Evolutionary conservation across 2,113 vertebrate species (phyloP), one percentile per base, ranked within the genome.

Genomic region (Trematomus loennbergii): DNA sequence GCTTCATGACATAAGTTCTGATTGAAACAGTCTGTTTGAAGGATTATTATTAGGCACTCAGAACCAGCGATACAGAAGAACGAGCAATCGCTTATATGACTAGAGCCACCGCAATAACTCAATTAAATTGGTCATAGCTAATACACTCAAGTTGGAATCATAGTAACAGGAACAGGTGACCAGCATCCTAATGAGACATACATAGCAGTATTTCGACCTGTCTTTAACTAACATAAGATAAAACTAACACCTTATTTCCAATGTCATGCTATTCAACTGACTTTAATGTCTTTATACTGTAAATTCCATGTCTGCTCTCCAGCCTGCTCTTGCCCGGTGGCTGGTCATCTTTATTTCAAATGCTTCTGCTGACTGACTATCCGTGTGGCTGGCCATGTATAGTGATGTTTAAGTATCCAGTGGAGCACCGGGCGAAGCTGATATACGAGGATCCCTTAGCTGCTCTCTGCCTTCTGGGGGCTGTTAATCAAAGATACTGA

Each of bases 401-500:
- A 66, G 75, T 78, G 75, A 83, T 82, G 82, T 79, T 74, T 87
- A 66, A 81, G 78, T 73, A 68, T 83, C 64, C 36, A 33, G 71
- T 79, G 71, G 61, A 83, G 75, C 8, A 1, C 18, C 69, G 55
- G 55, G 43, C n/a, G 73, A 46, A 67, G 57, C 74, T 82, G 83
- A 88, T 89, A 79, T 84, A 87, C 7, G 62, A 72, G 61, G 40
- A 69, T 68, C 64, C 71, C 72, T 88, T 74, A 82, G 72, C 54
- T 81, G 78, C 68, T 82, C 33, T 43, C 79, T 82, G 78, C 75
- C 81, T 88, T 77, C 58, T 71, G 62, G 63, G 36, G 69, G 78
- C 83, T 81, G 72, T 89, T 84, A 79, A 90, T 85, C 81, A 90
- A 84, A 81, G 80, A 82, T 64, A 76, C 66, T 62, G 63, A 72